phyloP scores from a whole-genome alignment of 2,797 vertebrate genomes.

The Myripristis jacobus region DNA sequence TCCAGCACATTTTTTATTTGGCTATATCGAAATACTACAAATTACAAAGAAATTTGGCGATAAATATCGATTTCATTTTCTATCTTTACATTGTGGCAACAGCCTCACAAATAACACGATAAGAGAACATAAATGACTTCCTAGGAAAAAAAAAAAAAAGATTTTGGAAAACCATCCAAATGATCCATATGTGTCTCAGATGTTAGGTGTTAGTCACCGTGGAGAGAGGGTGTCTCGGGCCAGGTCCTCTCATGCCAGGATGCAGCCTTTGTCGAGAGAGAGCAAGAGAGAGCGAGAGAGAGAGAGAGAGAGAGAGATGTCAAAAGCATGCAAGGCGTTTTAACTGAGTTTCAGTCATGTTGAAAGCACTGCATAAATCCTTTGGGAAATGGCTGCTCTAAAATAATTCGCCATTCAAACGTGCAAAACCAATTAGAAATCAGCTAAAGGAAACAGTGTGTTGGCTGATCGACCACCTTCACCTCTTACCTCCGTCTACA shows the following conservation, averaged over 20 bases:
- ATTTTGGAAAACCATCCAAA: no score
- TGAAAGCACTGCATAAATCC: not conserved
- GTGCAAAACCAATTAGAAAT: not conserved
- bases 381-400: no score
- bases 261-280: slow-evolving; percentile 2
- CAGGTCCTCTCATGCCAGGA: slow-evolving; percentile 6
- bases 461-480: not conserved
- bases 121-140: not conserved
- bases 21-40: no score
- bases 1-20: no score
- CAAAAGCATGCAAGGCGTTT: no score
- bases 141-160: not conserved
- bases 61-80: not conserved
- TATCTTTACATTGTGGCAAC: not conserved
- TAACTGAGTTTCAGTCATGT: not conserved
- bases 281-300: not conserved
- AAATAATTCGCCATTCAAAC: no score
- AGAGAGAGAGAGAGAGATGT: no score
- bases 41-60: no score
- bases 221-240: not conserved
- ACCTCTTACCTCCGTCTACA: slow-evolving; percentile 45
- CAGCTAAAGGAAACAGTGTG: not conserved
- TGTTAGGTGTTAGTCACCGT: not conserved
- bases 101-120: not conserved
- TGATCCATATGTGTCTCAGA: not conserved